Conservation (phyloP, 2,113 vertebrate genomes). For the Otis tarda region DNA sequence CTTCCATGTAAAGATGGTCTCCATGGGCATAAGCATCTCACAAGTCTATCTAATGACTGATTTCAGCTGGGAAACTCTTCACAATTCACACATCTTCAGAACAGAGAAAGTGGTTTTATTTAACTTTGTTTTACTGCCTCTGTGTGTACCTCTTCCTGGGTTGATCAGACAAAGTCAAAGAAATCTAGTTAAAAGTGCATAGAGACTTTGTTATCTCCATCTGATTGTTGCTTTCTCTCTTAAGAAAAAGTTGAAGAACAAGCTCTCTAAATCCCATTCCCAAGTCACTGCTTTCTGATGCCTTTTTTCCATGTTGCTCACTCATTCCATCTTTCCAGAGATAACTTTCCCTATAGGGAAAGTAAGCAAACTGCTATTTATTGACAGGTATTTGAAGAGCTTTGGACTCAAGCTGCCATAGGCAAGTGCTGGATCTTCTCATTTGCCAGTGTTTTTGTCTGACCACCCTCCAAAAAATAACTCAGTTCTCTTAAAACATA, state of each 20-base stretch:
- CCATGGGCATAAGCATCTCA: not conserved
- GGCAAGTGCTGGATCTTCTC: not conserved
- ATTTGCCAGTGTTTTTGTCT: not conserved
- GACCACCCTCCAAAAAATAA: not conserved
- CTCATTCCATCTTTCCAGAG: not conserved
- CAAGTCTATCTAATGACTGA: not conserved
- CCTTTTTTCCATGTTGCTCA: not conserved
- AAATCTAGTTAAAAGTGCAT: not conserved
- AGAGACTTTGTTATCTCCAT: fast-evolving
- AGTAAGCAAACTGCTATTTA: not conserved
- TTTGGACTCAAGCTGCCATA: not conserved
- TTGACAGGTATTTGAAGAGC: not conserved
- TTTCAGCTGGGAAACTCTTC: not conserved
- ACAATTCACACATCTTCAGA: not conserved
- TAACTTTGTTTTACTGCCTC: not conserved
- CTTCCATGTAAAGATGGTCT: not conserved
- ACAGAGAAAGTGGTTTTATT: not conserved
- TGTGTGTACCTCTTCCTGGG: not conserved
- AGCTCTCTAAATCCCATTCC: not conserved
- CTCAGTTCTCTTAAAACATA: not conserved
- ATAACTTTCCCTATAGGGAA: not conserved
- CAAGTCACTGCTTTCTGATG: not conserved
- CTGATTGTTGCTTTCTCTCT: not conserved
- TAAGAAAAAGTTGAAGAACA: not conserved
- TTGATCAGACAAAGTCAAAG: not conserved